A percentile compares a stretch with the other conserved stretches of the same genome.
These are phyloP conservation scores for Lampris incognitus DNA, from an alignment of 2,113 vertebrate genomes.

Conservation along the genomic window DNA sequence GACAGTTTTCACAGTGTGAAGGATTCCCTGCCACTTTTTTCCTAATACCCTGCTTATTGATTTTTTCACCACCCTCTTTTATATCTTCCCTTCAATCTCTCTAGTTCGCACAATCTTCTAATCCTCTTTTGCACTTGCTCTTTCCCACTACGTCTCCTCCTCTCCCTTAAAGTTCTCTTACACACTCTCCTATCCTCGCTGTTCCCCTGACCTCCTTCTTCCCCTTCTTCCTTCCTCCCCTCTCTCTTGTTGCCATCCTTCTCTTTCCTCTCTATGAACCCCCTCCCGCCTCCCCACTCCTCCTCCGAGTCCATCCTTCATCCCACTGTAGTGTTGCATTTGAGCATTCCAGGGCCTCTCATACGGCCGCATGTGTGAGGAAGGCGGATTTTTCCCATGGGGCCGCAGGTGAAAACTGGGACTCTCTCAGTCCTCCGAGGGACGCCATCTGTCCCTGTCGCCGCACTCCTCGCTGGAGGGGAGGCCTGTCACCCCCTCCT, in stretches of 20 bases:
- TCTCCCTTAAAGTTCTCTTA: constrained; percentile 50
- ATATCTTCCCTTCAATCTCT: constrained; percentile 66
- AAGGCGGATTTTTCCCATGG: constrained; percentile 83
- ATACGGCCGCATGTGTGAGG: constrained; percentile 77
- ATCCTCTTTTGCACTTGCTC: constrained; percentile 49
- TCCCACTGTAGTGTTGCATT: constrained; percentile 59
- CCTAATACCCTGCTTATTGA: constrained; percentile 71
- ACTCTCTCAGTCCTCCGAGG: constrained; percentile 81
- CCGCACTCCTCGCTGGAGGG: constrained; percentile 77
- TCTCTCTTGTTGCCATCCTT: constrained; percentile 15
- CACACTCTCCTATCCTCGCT: constrained; percentile 52
- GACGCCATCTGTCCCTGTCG: constrained; percentile 86
- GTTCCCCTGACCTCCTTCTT: constrained; percentile 68
- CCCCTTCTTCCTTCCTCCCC: constrained; percentile 21
- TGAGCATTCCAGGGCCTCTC: constrained; percentile 80
- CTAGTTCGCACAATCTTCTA: constrained; percentile 58
- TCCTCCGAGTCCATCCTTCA: constrained; percentile 61
- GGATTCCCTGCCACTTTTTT: constrained; percentile 71
- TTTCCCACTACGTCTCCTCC: constrained; percentile 51
- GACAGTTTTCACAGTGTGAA: constrained; percentile 74
- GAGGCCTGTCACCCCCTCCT: constrained; percentile 63
- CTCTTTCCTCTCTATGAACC: not conserved
- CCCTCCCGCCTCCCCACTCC: constrained; percentile 4
- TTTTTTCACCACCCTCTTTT: constrained; percentile 59
- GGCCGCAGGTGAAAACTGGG: constrained; percentile 87